Base-by-base conservation (phyloP, 2,113 vertebrate genomes). In the Pachyramphus minor region DNA sequence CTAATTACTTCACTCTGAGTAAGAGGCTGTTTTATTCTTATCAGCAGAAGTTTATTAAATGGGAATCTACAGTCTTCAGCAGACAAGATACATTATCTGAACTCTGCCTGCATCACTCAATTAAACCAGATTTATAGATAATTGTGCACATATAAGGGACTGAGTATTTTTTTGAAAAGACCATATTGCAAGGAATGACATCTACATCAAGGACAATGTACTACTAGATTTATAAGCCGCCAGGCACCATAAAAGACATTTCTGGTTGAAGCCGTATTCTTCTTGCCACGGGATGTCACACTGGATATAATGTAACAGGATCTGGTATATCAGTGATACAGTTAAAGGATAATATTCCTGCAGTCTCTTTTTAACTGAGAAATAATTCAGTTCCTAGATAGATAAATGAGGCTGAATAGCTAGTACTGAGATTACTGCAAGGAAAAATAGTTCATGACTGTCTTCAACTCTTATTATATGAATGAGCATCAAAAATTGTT, bases 31-130 rank as follows among this genome's bases (percentile, higher is more conserved):
- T 79, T 77, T 69, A 67, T 71, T 79, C 39, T 74, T 87, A 71
- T 76, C 88, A 93, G 62, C 30, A 81, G 39, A 84, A 59, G 81
- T 89, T 91, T 81, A 50, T 93, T 95, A 60, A 81, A 78, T 41
- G 17, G 5, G 24, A 88, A 69, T 55, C 55, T 84, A 64, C n/a
- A 87, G 23, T 58, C 84, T 88, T 68, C 82, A 60, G 58, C n/a
- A 82, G 56, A 67, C 33, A 66, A 67, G 50, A 39, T 55, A 82
- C 35, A n/a, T 92, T 89, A 67, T 31, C 55, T 60, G 50, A 81
- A 56, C 47, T 76, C 60, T 89, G 14, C 45, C 33, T 94, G 93
- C 56, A 49, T 39, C 73, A 84, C 16, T n/a, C 88, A 77, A 84
- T 89, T 81, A 90, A 86, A 94, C 24, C 5, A 10, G 14, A 91